phyloP scores from a whole-genome alignment of 2,888 invertebrate species.

The Epirrhoe alternata region DNA sequence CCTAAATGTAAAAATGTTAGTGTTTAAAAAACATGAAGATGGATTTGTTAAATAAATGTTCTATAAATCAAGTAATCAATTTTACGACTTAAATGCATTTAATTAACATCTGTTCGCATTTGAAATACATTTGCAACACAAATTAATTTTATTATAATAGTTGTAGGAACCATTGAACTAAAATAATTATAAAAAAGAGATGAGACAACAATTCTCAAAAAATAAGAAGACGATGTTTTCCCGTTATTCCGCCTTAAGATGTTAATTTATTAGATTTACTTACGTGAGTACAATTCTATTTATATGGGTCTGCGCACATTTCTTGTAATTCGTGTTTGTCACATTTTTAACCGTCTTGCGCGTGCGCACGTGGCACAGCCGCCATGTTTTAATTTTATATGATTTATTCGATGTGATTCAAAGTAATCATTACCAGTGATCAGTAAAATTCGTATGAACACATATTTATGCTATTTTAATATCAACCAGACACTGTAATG shows the following conservation, averaged over 20 bases:
- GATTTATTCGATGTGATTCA: slow-evolving; percentile 29
- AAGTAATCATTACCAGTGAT: slow-evolving; percentile 9
- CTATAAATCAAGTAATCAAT: slow-evolving; percentile 12
- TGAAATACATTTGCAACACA: background rate
- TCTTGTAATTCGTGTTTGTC: slow-evolving; percentile 64
- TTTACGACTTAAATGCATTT: slow-evolving; percentile 16
- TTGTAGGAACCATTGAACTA: too few species aligned
- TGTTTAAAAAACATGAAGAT: slow-evolving; percentile 5
- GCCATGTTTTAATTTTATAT: slow-evolving; percentile 34
- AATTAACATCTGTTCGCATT: slow-evolving; percentile 3
- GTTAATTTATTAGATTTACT: slow-evolving; percentile 17
- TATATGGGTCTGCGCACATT: slow-evolving; percentile 56
- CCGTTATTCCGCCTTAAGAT: slow-evolving; percentile 28
- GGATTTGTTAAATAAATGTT: slow-evolving; percentile 8
- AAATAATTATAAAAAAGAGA: background rate
- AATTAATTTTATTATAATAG: background rate
- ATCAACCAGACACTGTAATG: background rate
- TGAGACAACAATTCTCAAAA: background rate
- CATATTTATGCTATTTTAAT: background rate
- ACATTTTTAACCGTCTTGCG: slow-evolving; percentile 52
- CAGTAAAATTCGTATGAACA: background rate
- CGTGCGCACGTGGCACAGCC: slow-evolving; percentile 32
- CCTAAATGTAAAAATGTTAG: slow-evolving; percentile 1
- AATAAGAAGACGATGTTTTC: slow-evolving; percentile 9
- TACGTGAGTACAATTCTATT: slow-evolving; percentile 47